Base-by-base conservation (phyloP, 2,797 vertebrate genomes). In the Staurois parvus region DNA sequence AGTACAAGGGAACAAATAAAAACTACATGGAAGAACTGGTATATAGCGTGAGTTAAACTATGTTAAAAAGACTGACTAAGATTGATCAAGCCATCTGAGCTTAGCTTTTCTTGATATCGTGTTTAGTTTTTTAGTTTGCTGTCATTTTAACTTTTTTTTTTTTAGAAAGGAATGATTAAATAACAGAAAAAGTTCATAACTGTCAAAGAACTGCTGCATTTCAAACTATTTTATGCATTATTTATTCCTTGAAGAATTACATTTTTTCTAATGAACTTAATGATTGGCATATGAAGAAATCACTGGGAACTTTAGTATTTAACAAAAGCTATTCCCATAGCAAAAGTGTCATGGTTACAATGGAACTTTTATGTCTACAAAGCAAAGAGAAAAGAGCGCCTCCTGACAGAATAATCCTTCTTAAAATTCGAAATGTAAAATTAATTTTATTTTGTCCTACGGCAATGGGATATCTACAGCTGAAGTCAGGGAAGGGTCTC, bases 231-330 rank as follows among this genome's bases (percentile, higher is more conserved):
- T 40, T 72, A 82, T 82, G 32, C 34, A 82, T 73, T 82, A 64
- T 82, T 73, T 59, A 82, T 82, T 52, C 52, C 26, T 17, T 29
- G 15, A 19, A 72, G 45, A 82, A 73, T 42, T 62, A 62, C 12
- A 72, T 11, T 62, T 17, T 80, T 80, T 70, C 67, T 80, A 80
- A 80, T 80, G 67, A 80, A 80, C 78, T 56, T 80, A 29, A 69
- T 80, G 78, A 80, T 59, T 80, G 68, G 29, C 78, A 72, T 32
- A 30, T 7, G 5, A 17, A 66, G 29, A 73, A 81, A 59, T 72
- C 48, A 32, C 29, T n/a, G 24, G 28, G 67, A 70, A 78, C 62
- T 70, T 59, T 26, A 24, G n/a, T 64, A 64, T 64, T 64, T 26
- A 64, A 79, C 62, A 79, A 68, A 48, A 64, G 30, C 26, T 69